Evolutionary conservation across 2,113 vertebrate genomes (phyloP).

Genomic region (Callopanchax toddi): DNA sequence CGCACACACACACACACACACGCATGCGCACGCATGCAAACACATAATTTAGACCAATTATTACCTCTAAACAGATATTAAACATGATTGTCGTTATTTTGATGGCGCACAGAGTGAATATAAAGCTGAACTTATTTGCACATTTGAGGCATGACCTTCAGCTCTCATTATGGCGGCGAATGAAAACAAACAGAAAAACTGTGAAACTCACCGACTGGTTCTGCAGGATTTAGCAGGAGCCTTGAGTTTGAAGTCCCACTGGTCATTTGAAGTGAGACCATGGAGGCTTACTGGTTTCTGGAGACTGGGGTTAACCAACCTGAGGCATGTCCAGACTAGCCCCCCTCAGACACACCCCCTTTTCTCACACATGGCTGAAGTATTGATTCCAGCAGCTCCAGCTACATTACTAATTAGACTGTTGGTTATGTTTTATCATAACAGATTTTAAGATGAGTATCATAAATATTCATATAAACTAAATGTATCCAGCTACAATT

Average conservation of each 20-base stretch:
- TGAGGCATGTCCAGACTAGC: constrained; percentile 52
- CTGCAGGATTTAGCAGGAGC: neutral
- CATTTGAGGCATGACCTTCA: neutral
- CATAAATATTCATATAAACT: too few species aligned
- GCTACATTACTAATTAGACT: too few species aligned
- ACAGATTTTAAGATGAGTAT: too few species aligned
- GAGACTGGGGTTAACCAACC: neutral
- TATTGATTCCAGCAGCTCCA: too few species aligned
- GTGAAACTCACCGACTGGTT: constrained; percentile 24
- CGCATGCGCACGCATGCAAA: too few species aligned
- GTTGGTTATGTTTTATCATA: too few species aligned
- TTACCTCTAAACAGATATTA: too few species aligned
- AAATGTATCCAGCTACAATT: neutral
- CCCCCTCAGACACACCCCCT: neutral
- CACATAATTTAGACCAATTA: too few species aligned
- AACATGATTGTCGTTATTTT: too few species aligned
- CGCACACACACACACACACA: too few species aligned
- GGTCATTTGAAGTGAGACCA: neutral
- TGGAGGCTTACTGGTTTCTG: neutral
- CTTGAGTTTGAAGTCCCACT: neutral
- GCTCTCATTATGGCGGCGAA: neutral
- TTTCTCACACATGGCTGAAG: neutral
- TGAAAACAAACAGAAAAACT: neutral
- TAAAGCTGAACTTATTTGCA: neutral
- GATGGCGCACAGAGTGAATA: too few species aligned